A percentile compares a stretch with the other conserved stretches of the same genome.
Conservation (phyloP, 2,888 invertebrate species). For the Hipparchia semele region DNA sequence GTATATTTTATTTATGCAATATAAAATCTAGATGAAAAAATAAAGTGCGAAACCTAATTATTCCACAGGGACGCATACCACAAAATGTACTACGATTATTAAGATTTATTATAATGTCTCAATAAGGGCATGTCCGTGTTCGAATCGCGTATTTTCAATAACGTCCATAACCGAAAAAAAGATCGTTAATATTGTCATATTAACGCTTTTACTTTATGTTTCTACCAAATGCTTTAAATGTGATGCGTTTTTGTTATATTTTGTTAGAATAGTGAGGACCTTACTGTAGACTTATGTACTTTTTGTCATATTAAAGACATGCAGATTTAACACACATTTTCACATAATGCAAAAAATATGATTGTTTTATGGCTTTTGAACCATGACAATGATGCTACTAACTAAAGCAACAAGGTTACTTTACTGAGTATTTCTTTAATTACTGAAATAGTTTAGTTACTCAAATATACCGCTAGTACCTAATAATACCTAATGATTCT, state of each 20-base stretch:
- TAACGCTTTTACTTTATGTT: slow-evolving; percentile 53
- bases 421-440: too few species aligned
- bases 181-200: slow-evolving; percentile 58
- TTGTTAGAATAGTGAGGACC: slow-evolving; percentile 43
- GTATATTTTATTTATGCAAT: too few species aligned
- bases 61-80: slow-evolving; percentile 9
- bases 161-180: slow-evolving; percentile 49
- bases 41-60: background rate
- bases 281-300: background rate
- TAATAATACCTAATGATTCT: background rate
- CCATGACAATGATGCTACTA: too few species aligned
- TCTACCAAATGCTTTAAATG: slow-evolving; percentile 50
- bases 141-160: slow-evolving; percentile 46
- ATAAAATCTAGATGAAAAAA: background rate
- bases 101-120: slow-evolving; percentile 39
- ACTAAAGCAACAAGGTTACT: too few species aligned
- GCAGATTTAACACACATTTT: background rate
- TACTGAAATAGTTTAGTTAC: too few species aligned
- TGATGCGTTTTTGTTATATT: slow-evolving; percentile 37
- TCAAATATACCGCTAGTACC: too few species aligned
- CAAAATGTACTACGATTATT: slow-evolving; percentile 21
- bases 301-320: background rate
- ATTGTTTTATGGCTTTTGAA: too few species aligned
- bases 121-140: slow-evolving; percentile 45
- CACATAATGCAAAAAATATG: too few species aligned